Base-by-base conservation (phyloP, 2,888 invertebrate genomes). In the Sthenelais limicola region DNA sequence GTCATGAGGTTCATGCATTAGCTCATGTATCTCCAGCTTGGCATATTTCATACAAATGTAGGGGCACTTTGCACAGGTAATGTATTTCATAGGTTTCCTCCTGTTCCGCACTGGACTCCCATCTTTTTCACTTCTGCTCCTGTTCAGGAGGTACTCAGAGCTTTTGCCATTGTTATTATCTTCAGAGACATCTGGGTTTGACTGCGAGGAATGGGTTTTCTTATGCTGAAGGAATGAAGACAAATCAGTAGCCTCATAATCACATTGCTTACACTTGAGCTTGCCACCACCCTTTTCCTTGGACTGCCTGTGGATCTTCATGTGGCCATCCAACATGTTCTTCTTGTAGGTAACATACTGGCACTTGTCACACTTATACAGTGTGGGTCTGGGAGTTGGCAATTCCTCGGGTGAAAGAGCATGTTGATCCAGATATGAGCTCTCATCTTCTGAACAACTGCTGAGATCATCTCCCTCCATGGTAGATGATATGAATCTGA, bases 221-320 rank as follows among this genome's bases (percentile, higher is more conserved):
- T 82, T 82, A 71, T 86, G 86, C 71, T 83, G 83, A 4, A 85
- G 76, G 71, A 85, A 84, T 4, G 82, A 78, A 4, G 82, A 79
- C 58, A 85, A 71, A 71, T 85, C 84, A 49, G 80, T 77, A 12
- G 82, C 82, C 32, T 80, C 80, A 71, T 79, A 84, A 54, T 77
- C 76, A 72, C 86, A 86, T 67, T 82, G 81, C 73, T 83, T 81
- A 73, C 85, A 85, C 73, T 80, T 81, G 74, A 80, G 80, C 58
- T 82, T 83, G 5, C 74, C 74, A n/a, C 73, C 49, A n/a, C 73
- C 49, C 43, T n/a, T 43, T 5, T 71, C 71, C 9, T 15, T 24
- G 26, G 51, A 3, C 26, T 56, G 38, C 5, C 32, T 79, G 77
- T 84, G 84, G 33, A 80, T 79, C 48, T 79, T 79, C 49, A 81